Conservation (phyloP, 2,797 vertebrate genomes). For the Hemitrygon akajei region DNA sequence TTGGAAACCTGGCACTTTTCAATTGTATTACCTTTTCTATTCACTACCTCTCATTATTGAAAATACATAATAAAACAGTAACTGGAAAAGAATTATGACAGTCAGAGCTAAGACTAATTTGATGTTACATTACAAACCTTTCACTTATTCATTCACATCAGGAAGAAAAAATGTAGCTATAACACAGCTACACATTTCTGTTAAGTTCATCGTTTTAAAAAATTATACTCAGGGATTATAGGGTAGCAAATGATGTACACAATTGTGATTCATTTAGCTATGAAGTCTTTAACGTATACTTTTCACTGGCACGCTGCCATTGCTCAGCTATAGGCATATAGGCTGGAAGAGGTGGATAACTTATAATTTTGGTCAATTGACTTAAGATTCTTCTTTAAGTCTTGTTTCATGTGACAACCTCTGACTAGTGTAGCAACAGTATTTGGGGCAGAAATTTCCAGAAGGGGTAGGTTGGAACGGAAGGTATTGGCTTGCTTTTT, state of each 20-base stretch:
- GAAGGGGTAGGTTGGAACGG: too few species aligned
- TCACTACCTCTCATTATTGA: not conserved
- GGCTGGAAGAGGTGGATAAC: not conserved
- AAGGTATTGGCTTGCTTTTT: too few species aligned
- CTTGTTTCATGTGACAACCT: too few species aligned
- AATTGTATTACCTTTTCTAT: not conserved
- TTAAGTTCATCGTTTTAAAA: not conserved
- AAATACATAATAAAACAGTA: not conserved
- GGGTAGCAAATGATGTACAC: not conserved
- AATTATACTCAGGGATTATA: not conserved
- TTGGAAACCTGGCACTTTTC: not conserved
- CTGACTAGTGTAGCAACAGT: too few species aligned
- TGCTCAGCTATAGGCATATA: not conserved
- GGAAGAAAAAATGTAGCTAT: too few species aligned
- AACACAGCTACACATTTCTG: not conserved
- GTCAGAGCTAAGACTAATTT: not conserved
- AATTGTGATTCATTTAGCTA: not conserved
- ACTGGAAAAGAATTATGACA: not conserved
- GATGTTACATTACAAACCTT: not conserved
- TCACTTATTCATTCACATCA: too few species aligned
- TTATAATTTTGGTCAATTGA: too few species aligned
- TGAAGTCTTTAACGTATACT: not conserved
- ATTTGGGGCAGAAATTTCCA: too few species aligned
- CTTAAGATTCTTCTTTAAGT: too few species aligned
- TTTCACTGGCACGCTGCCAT: not conserved